Conservation (phyloP, 2,113 vertebrate genomes). For the Rattus norvegicus region GRCr8 NC_086019.1:20550001-20550500, state of each 20-base stretch:
- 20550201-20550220: constrained; percentile 38
- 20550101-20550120: constrained; percentile 9
- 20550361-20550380: neutral
- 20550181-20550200: constrained; percentile 44
- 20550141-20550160: constrained; percentile 38
- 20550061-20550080: constrained; percentile 36
- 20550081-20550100: constrained; percentile 46
- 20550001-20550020: constrained; percentile 48
- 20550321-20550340: neutral
- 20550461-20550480: neutral
- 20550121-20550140: constrained; percentile 42
- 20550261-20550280: neutral
- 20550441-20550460: neutral
- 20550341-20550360: neutral
- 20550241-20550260: constrained; percentile 41
- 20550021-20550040: constrained; percentile 28
- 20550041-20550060: constrained; percentile 32
- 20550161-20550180: neutral
- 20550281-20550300: no score
- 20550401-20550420: neutral
- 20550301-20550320: neutral
- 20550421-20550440: neutral
- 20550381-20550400: neutral
- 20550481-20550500: neutral
- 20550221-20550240: neutral